Percentiles rank a stretch among this genome's conserved stretches.
Evolutionary conservation across 2,888 invertebrate species (phyloP).

Genomic region (Lysandra bellargus): DNA sequence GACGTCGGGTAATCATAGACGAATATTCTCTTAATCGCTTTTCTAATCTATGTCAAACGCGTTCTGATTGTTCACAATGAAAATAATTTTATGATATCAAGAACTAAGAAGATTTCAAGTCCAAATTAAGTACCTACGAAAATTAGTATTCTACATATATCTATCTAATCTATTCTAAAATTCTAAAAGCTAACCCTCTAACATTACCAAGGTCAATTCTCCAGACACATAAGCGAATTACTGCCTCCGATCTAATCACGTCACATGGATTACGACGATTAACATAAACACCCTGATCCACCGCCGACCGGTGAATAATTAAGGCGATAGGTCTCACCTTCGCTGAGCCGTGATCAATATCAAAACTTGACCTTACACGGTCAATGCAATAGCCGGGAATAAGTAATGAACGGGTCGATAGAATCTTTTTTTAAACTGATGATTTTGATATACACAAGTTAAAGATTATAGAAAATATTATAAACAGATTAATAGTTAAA

Average conservation of each 20-base stretch:
- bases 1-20: too few relatives aligned
- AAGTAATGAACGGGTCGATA: not conserved
- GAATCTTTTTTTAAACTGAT: not conserved
- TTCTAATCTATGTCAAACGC: too few relatives aligned
- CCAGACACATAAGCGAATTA: not conserved
- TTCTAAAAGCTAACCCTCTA: not conserved
- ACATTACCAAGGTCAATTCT: not conserved
- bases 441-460: too few relatives aligned
- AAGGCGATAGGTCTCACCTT: not conserved
- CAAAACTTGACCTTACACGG: not conserved
- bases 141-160: not conserved
- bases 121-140: too few relatives aligned
- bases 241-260: conserved; percentile 6
- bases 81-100: too few relatives aligned
- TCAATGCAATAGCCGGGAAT: not conserved
- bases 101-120: too few relatives aligned
- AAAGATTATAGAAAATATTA: too few relatives aligned
- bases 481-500: too few relatives aligned
- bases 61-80: too few relatives aligned
- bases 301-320: not conserved
- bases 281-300: conserved; percentile 1
- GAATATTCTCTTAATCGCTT: too few relatives aligned
- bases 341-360: not conserved
- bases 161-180: too few relatives aligned
- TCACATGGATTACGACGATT: not conserved